A percentile compares a stretch with the other conserved stretches of the same genome.
These are phyloP conservation scores for Sarcophaga carnaria DNA, from an alignment of 2,888 invertebrate species.

Conservation along the genomic window DNA sequence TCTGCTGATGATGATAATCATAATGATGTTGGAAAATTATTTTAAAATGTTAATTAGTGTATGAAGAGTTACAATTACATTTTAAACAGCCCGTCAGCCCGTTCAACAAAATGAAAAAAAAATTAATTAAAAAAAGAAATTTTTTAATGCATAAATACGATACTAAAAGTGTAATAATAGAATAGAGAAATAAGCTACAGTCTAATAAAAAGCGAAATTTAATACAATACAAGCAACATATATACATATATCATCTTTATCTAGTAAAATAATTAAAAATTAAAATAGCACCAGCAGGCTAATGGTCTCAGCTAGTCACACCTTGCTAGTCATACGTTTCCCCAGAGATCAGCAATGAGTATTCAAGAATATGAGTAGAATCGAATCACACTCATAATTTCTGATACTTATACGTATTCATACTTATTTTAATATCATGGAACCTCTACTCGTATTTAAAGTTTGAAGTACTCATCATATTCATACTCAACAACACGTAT, in stretches of 20 bases:
- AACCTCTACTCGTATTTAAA: too few species aligned
- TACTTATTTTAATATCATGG: too few species aligned
- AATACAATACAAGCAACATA: slow-evolving; percentile 18
- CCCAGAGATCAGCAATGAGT: too few species aligned
- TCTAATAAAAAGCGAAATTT: not conserved
- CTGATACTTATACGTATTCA: too few species aligned
- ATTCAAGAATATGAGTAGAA: too few species aligned
- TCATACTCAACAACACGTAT: too few species aligned
- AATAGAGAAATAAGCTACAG: slow-evolving; percentile 27
- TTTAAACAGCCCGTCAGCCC: slow-evolving; percentile 45
- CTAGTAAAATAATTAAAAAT: not conserved
- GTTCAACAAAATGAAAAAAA: slow-evolving; percentile 4
- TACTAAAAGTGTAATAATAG: slow-evolving; percentile 26
- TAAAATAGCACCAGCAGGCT: slow-evolving; percentile 23
- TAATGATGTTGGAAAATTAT: slow-evolving; percentile 63
- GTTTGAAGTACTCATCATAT: too few species aligned
- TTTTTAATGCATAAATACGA: not conserved
- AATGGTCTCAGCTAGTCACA: too few species aligned
- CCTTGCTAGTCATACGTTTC: too few species aligned
- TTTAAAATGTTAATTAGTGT: slow-evolving; percentile 73
- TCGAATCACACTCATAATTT: too few species aligned
- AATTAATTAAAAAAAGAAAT: not conserved
- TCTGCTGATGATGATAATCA: not conserved
- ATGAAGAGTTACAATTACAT: slow-evolving; percentile 68
- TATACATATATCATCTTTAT: not conserved